Evolutionary conservation across 2,797 vertebrate genomes (phyloP), one percentile per base, ranked within the genome.

Genomic region (Centropyge bicolor): DNA sequence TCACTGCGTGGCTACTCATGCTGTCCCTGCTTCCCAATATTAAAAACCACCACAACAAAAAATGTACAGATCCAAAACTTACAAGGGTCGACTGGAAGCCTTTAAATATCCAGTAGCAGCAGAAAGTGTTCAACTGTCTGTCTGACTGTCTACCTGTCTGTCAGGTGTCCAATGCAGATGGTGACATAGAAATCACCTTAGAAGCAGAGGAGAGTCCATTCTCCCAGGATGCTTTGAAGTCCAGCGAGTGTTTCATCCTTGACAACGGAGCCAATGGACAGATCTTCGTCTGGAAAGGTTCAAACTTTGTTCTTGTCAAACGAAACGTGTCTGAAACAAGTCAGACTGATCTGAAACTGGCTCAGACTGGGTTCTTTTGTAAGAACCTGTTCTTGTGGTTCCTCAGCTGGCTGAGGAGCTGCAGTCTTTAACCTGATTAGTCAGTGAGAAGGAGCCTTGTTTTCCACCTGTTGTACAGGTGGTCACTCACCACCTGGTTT

Each of bases 281-380:
- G 52, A 88, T 95, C 81, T 95, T 87, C 51, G 66, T 95, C 70
- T 95, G 95, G 95, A 95, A 95, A 95, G 94, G 95, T 89, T 17
- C 16, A 8, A 22, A 22, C 19, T 41, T 40, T 40, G 38, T 10
- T 40, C 38, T 40, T 40, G 8, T 40, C 0, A 40, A 40, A 7
- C 38, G 7, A 40, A 40, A 40, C 38, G 2, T 8, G 38, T 60
- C 24, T 24, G 45, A 36, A 0, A 49, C 20, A 4, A 9, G 31
- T 9, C 22, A 70, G n/a, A 6, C 8, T 14, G 2, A 14, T 27
- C n/a, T n/a, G 27, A 4, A 22, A 22, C 20, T 36, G 36, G 20
- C 6, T 56, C 54, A 56, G 12, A 55, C 24, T 8, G 9, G n/a
- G 20, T 67, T 24, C 14, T 31, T 8, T 13, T 38, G 16, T 22